A percentile compares a stretch with the other conserved stretches of the same genome.
Conservation (phyloP, 2,113 vertebrate species). For the Lagenorhynchus albirostris region DNA sequence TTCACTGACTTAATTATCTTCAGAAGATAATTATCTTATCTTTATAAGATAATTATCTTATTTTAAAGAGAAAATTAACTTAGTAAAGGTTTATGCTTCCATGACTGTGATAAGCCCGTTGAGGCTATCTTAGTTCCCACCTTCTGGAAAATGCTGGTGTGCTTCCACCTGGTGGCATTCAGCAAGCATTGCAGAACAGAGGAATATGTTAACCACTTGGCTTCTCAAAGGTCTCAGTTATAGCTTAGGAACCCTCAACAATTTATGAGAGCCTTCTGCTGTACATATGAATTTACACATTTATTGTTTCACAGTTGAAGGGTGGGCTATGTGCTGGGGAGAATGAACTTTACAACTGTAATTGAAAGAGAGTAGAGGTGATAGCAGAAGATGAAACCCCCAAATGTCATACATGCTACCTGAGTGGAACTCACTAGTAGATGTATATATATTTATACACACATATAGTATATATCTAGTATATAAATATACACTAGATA, state of each 20-base stretch:
- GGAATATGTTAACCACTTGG: background rate
- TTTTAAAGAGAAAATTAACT: background rate
- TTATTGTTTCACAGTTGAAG: background rate
- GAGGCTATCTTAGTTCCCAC: background rate
- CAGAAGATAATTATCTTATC: background rate
- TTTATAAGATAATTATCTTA: background rate
- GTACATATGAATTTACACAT: background rate
- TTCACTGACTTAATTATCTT: background rate
- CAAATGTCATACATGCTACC: background rate
- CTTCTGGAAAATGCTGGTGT: background rate
- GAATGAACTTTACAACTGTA: background rate
- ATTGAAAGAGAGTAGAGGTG: background rate
- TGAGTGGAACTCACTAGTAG: background rate
- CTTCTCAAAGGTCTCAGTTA: background rate
- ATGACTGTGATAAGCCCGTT: background rate
- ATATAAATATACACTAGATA: too few species aligned
- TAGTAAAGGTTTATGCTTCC: background rate
- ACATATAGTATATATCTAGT: too few species aligned
- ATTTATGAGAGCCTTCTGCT: background rate
- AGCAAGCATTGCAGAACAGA: background rate
- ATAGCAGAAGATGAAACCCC: background rate
- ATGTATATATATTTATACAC: too few species aligned
- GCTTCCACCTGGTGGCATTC: conserved; percentile 23
- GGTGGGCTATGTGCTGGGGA: background rate
- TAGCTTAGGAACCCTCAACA: background rate